Base-by-base conservation (phyloP, 2,113 vertebrate species). In the Hassar affinis region DNA sequence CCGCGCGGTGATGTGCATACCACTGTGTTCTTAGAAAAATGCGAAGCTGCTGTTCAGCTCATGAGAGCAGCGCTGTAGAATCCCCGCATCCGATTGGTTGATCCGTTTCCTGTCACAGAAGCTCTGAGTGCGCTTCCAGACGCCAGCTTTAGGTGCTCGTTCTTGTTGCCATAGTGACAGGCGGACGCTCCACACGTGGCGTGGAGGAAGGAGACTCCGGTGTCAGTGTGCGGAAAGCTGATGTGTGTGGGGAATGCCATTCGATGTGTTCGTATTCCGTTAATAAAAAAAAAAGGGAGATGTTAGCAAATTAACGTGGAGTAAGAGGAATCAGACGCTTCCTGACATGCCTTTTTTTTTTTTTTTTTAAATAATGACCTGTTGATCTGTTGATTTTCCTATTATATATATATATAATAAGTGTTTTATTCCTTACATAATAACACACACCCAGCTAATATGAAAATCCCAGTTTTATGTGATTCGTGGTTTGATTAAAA, bases 21-120 rank as follows among this genome's bases (percentile, higher is more conserved):
- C 49, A 30, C 47, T 25, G 20, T 51, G 25, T 75, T 35, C 25
- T 51, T 42, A 18, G 52, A n/a, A 49, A 25, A 71, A 61, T 4
- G n/a, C 15, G 14, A 69, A 69, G 69, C 66, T 83, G 56, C 68
- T 83, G 5, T 59, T 61, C 22, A 59, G 30, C 27, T 20, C 27
- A 18, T 2, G 27, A 79, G 11, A 15, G 30, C 8, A 18, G 27
- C 15, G 22, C 47, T 75, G 71, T 54, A 22, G 2, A 12, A 12
- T n/a, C 25, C 33, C 35, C 2, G 20, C 33, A 38, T 77, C 30
- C 38, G 74, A 56, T 56, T 20, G 49, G 49, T 75, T 20, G 18
- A 22, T 76, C 56, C 8, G 30, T 54, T 56, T 54, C 35, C 49
- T 30, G 2, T 22, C 22, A 75, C 51, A 6, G 30, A 76, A 56